Evolutionary conservation across 2,113 vertebrate genomes (phyloP).

Genomic region (Aythya baeri): DNA sequence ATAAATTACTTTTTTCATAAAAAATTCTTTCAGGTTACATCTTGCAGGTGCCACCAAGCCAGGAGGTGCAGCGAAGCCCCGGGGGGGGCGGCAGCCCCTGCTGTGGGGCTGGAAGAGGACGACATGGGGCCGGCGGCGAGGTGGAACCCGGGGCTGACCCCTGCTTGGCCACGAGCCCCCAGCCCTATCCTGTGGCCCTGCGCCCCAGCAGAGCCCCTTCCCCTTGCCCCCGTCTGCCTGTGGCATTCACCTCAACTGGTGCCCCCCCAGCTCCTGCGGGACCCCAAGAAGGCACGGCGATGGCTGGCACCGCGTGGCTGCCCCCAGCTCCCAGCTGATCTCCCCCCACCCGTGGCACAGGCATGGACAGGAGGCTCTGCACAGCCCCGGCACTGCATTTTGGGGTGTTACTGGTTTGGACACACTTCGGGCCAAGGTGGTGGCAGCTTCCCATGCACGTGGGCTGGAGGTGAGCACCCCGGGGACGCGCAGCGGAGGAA

Average conservation of each 20-base stretch:
- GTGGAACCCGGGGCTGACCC: background rate
- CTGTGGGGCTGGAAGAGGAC: slow-evolving; percentile 3
- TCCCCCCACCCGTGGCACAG: background rate
- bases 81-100: background rate
- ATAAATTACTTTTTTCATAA: slow-evolving; percentile 45
- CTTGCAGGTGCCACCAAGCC: slow-evolving; percentile 12
- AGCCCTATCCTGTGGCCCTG: background rate
- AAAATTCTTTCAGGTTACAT: slow-evolving; percentile 45
- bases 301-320: background rate
- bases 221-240: background rate
- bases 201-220: background rate
- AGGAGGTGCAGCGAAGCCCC: background rate
- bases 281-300: background rate
- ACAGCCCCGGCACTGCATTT: background rate
- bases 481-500: too few relatives aligned
- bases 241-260: too few relatives aligned
- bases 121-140: rapidly evolving
- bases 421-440: background rate
- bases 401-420: background rate
- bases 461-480: background rate
- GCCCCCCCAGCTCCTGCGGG: background rate
- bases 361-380: background rate
- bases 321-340: background rate
- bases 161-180: background rate
- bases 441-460: background rate